Conservation (phyloP, 2,797 vertebrate species). For the Acanthopagrus latus region DNA sequence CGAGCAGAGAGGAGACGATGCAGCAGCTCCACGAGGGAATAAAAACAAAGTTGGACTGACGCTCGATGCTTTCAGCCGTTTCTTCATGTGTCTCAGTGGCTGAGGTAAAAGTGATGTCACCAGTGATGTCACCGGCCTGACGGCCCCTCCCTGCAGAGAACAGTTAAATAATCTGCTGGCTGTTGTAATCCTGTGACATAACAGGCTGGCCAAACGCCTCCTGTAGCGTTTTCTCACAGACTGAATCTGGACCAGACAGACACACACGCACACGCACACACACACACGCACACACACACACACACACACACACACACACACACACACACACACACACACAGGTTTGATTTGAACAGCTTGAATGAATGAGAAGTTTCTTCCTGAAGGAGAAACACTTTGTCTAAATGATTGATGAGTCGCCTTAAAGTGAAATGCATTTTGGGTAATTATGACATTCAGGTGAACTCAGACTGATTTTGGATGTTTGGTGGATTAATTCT, state of each 20-base stretch:
- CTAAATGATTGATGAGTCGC: not conserved
- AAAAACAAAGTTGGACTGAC: too few relatives aligned
- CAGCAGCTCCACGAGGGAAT: not conserved
- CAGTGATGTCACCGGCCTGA: slow-evolving; percentile 1
- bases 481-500: too few relatives aligned
- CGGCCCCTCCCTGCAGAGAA: slow-evolving; percentile 17
- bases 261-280: slow-evolving; percentile 22
- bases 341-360: not conserved
- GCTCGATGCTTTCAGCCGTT: not conserved
- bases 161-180: slow-evolving; percentile 73
- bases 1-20: not conserved
- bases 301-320: slow-evolving; percentile 33
- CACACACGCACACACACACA: slow-evolving; percentile 20
- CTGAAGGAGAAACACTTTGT: not conserved
- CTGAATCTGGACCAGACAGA: slow-evolving; percentile 80
- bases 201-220: slow-evolving; percentile 62
- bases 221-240: slow-evolving; percentile 83
- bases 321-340: slow-evolving; percentile 1
- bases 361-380: slow-evolving; percentile 8
- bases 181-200: slow-evolving; percentile 77
- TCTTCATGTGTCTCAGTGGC: not conserved
- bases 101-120: slow-evolving; percentile 21
- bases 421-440: not conserved
- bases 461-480: too few relatives aligned
- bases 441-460: not conserved